A percentile compares a stretch with the other conserved stretches of the same genome.
Conservation (phyloP, 1,140 invertebrate species). For the Stratiolaelaps scimitus region DNA sequence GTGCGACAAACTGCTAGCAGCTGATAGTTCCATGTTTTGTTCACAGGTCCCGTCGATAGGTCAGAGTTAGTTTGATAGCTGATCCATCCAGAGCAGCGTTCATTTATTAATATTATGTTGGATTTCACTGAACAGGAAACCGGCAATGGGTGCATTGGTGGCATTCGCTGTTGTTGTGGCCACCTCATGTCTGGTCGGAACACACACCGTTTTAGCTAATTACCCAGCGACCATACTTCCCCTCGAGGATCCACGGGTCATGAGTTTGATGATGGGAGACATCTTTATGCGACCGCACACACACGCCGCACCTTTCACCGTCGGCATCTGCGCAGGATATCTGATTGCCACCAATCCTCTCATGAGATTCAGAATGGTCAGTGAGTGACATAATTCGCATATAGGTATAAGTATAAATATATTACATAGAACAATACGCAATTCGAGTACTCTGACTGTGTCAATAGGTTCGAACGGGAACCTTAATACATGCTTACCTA, state of each 20-base stretch:
- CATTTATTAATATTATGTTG: no score
- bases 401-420: no score
- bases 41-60: no score
- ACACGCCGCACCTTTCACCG: constrained; percentile 9
- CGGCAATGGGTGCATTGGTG: constrained; percentile 9
- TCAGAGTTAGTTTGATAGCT: neutral
- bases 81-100: no score
- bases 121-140: constrained; percentile 13
- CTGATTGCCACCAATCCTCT: constrained; percentile 5
- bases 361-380: neutral
- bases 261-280: constrained; percentile 12
- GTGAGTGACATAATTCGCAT: neutral
- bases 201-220: constrained; percentile 2
- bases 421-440: no score
- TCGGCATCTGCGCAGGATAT: constrained; percentile 10
- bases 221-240: constrained; percentile 18
- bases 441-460: no score
- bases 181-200: neutral
- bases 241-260: neutral
- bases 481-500: no score
- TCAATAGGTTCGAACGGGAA: no score
- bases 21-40: no score
- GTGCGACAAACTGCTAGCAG: no score
- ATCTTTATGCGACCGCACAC: constrained; percentile 20
- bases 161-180: constrained; percentile 14